Base-by-base conservation (phyloP, 2,113 vertebrate genomes). In the Ardeotis arabs region DNA sequence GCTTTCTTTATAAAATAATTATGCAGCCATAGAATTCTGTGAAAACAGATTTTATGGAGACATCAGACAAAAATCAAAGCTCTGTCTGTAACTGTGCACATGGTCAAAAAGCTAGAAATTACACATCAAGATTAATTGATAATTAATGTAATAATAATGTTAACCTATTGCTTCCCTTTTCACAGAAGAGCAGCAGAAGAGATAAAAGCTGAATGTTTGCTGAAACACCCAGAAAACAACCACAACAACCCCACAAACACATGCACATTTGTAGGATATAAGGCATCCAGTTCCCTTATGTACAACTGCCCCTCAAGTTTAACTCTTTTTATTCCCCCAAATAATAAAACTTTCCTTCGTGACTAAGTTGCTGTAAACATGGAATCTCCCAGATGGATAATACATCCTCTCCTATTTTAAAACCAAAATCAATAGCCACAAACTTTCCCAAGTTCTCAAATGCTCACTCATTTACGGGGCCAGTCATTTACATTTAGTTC, bases 31-130 rank as follows among this genome's bases (percentile, higher is more conserved):
- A 77, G 11, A 29, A 62, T 85, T 89, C 62, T 83, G 23, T 79
- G 78, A 59, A 94, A 90, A 80, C 33, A 55, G 22, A n/a, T 89
- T 95, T 81, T 89, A 75, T 67, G 49, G 62, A 93, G 39, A 50
- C 14, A 59, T 14, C 19, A 31, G 37, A n/a, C 14, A 86, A 84
- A 96, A 95, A 73, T 19, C 18, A 33, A 60, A 50, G 72, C 31
- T 92, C 82, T 87, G 17, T 64, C 87, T 91, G 20, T 53, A 90
- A 52, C 10, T 41, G 20, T 53, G 49, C 73, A 83, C 12, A 4
- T 82, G 81, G 81, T 70, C 55, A 93, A 97, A 96, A 60, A 91
- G 74, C 88, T 96, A 87, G 35, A 75, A 90, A 88, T 78, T 77
- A 75, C 39, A 67, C 70, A 67, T 0, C 2, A 44, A 86, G 12